Evolutionary conservation across 2,797 vertebrate species (phyloP), one percentile per base, ranked within the genome.

Genomic region (Poeciliopsis turneri): DNA sequence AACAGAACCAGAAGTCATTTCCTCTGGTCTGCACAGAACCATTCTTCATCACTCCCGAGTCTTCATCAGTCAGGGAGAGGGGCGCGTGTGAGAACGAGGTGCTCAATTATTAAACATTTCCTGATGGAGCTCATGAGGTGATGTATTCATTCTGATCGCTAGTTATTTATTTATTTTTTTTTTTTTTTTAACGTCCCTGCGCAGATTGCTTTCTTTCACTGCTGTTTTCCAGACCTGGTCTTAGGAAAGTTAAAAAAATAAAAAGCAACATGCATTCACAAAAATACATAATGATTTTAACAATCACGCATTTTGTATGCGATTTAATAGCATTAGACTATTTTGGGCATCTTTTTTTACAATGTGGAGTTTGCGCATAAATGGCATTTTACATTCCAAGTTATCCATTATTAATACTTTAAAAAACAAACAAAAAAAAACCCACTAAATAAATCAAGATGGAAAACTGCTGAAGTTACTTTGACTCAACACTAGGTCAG

Each of bases 51-150:
- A 4, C 5, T 53, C 15, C 79, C 64, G 59, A 39, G 1, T 68
- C 49, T 51, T 51, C 66, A 69, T 69, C 66, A 68, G 18, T 25
- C 36, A 69, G 66, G 39, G 66, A 43, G 20, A 41, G 64, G 36
- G 25, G 64, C 16, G 36, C 1, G 18, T 10, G 33, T 4, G 1
- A 7, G 23, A 84, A 23, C 84, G 43, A 77, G 66, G 28, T 82
- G 73, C 45, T 94, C 49, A 92, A 94, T 94, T 84, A 93, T 95
- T 91, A 39, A 94, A 68, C 71, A 66, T 78, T 73, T 82, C 76
- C 83, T 81, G 76, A 83, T 84, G 66, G 80, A 64, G 51, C 79
- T 77, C 30, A 64, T 39, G 61, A 85, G 41, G 2, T 80, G 86
- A 82, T 83, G 41, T 36, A 36, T 36, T 36, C 36, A 36, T 4